A percentile compares a stretch with the other conserved stretches of the same genome.
Evolutionary conservation across 2,888 invertebrate genomes (phyloP).

Genomic region (Apamea crenata): DNA sequence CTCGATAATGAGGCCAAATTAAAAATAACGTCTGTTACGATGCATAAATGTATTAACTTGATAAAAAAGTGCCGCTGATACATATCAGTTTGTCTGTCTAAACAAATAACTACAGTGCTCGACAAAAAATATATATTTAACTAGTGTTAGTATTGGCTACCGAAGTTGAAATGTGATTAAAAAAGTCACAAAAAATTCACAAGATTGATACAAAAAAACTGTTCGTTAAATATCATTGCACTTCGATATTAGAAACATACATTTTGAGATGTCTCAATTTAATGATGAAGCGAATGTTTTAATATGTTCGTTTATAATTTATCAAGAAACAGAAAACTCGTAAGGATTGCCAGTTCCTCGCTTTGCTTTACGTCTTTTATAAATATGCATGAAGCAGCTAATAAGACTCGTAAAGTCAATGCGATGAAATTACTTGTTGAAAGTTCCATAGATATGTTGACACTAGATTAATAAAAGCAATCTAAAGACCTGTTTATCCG

Average conservation of each 20-base stretch:
- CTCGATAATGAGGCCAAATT: slow-evolving; percentile 74
- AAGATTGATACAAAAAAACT: slow-evolving; percentile 43
- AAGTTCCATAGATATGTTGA: slow-evolving; percentile 26
- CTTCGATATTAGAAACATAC: slow-evolving; percentile 38
- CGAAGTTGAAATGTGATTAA: slow-evolving; percentile 58
- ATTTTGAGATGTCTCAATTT: slow-evolving; percentile 41
- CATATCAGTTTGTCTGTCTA: slow-evolving; percentile 76
- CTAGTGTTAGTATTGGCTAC: slow-evolving; percentile 70
- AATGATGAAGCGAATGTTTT: slow-evolving; percentile 4
- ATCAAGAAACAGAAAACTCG: background rate
- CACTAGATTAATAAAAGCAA: slow-evolving; percentile 41
- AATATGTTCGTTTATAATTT: background rate
- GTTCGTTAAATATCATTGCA: slow-evolving; percentile 54
- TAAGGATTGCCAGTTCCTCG: slow-evolving; percentile 8
- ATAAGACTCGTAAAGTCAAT: slow-evolving; percentile 14
- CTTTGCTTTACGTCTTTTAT: background rate
- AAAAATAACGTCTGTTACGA: slow-evolving; percentile 74
- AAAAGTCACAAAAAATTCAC: slow-evolving; percentile 59
- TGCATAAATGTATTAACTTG: slow-evolving; percentile 61
- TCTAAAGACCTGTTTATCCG: slow-evolving; percentile 20
- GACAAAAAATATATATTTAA: slow-evolving; percentile 71
- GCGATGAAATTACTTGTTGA: slow-evolving; percentile 21
- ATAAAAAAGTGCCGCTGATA: slow-evolving; percentile 74
- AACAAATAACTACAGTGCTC: slow-evolving; percentile 76
- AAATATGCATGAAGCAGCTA: slow-evolving; percentile 29